phyloP scores from a whole-genome alignment of 2,888 invertebrate genomes.

The Campopleginae sp. region DNA sequence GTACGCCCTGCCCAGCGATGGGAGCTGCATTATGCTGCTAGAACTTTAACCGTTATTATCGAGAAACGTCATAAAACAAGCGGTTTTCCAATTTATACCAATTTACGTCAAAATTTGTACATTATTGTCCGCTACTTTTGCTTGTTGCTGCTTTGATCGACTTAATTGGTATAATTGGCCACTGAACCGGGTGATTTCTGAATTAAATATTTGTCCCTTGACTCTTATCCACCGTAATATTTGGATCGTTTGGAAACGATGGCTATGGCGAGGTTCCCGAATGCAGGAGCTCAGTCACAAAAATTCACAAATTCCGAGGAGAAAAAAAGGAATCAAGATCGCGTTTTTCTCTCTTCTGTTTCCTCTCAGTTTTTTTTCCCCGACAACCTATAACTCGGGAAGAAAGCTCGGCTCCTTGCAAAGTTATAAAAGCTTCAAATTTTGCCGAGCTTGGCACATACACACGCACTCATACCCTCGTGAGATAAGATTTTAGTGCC shows the following conservation, averaged over 20 bases:
- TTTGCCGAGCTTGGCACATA: constrained; percentile 5
- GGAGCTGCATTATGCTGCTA: background rate
- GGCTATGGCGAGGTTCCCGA: background rate
- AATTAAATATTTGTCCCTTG: background rate
- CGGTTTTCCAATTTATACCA: background rate
- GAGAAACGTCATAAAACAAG: background rate
- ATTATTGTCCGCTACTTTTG: background rate
- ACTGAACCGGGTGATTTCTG: background rate
- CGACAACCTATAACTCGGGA: constrained; percentile 1
- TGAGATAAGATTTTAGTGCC: constrained; percentile 22
- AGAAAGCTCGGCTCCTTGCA: constrained; percentile 17
- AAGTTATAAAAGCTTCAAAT: constrained; percentile 29
- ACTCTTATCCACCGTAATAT: background rate
- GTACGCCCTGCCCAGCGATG: background rate
- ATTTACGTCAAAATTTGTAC: background rate
- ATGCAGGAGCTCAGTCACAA: background rate
- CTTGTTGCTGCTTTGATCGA: background rate
- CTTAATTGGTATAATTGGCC: too few species aligned
- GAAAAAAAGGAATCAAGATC: background rate
- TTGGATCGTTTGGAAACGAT: background rate
- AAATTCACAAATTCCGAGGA: background rate
- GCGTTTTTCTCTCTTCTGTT: background rate
- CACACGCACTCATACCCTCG: background rate
- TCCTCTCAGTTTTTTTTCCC: constrained; percentile 1
- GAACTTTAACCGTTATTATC: background rate